Base-by-base conservation (phyloP, 2,888 invertebrate genomes). In the Gymnoscelis rufifasciata region DNA sequence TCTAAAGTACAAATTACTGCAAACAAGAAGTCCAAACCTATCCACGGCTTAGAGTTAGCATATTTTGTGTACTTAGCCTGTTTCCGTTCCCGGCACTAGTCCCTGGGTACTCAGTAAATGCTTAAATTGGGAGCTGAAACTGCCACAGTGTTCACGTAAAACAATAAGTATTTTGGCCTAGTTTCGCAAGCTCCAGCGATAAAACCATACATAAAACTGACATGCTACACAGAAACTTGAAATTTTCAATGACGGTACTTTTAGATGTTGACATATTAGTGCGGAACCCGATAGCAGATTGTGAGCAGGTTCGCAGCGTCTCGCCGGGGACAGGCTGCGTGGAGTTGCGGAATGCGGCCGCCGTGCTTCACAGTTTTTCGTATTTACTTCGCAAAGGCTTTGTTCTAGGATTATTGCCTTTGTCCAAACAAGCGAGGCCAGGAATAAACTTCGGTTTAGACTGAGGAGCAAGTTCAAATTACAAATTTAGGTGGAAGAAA, bases 311-410 rank as follows among this genome's bases (percentile, higher is more conserved):
- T 33, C 35, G 30, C 39, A 28, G 24, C 30, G 28, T 36, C 37
- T 43, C 24, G 38, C 40, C 27, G 29, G 19, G 41, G 33, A 46
- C 36, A 41, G 38, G 45, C 45, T 37, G 19, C 33, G 43, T 30
- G 29, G 31, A 58, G 54, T 48, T 53, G 29, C 14, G 51, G 53
- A 52, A 54, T 53, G 52, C 49, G 54, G 57, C 58, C 42, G 43
- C 41, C 45, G 62, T 52, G 60, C 48, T 40, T 37, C 15, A 43
- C 43, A 44, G 47, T 54, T 52, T 57, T 60, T 57, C 41, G 54
- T 60, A 51, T 60, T 64, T 58, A 54, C 59, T 59, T 57, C 49
- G 44, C 26, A 48, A 45, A 46, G 52, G 42, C 56, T 56, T 56
- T 52, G 45, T 51, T 46, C 38, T 39, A 36, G 48, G 43, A 55